Evolutionary conservation across 2,113 vertebrate genomes (phyloP), one percentile per base, ranked within the genome.

Genomic region (Hippolais icterina): DNA sequence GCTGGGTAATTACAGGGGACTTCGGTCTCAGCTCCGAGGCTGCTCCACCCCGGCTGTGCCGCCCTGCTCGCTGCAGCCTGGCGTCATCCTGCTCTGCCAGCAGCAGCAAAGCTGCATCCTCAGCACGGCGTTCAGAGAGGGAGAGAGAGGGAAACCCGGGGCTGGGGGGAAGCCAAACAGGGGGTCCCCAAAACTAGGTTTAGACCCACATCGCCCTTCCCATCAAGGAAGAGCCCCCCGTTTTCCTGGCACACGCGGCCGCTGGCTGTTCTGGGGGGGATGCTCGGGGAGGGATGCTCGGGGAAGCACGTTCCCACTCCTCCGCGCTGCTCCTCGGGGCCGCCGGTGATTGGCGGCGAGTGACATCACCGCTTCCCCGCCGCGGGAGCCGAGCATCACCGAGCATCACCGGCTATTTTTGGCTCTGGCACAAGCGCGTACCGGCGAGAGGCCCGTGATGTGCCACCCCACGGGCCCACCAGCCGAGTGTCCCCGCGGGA

Each of bases 361-460:
- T 98, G 98, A 98, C 98, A 98, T 98, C 98, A 98, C 97, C 96
- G 97, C 96, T 97, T 97, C 98, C 97, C 97, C 96, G 96, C 97
- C 97, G 89, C 97, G 97, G 96, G 97, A 98, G 96, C 95, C 96
- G 96, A 97, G 87, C 87, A 89, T 70, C 84, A 70, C 69, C 61
- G 87, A 89, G 97, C 97, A 98, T 97, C 97, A 97, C 96, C 87
- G 95, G 98, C 97, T 98, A 98, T 98, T 98, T 98, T 98, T 98
- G 98, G 98, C 98, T 97, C 97, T 56, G 80, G 96, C 95, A 97
- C 94, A 97, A 96, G 97, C 86, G 50, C 94, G 94, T 95, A 98
- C 97, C 97, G 81, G 97, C 90, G 42, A 90, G 75, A 95, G 87
- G 97, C 96, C 96, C 83, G 78, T 56, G 85, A 88, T 89, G 90